Evolutionary conservation across 1,140 invertebrate species (phyloP).

Genomic region (Samia ricini): DNA sequence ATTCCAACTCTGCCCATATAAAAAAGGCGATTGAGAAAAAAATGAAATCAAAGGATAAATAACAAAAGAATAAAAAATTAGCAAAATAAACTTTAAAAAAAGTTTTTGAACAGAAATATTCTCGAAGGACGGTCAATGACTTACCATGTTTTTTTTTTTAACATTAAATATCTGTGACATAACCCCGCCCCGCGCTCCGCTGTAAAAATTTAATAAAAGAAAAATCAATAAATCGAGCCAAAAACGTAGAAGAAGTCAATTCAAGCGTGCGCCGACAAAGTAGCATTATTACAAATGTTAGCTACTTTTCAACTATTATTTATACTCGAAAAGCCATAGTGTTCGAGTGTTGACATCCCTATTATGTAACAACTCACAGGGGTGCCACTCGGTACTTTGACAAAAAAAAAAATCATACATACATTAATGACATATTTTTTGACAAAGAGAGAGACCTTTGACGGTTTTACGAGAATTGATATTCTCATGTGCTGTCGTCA

Average conservation of each 20-base stretch:
- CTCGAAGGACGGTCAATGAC: background rate
- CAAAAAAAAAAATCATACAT: constrained; percentile 54
- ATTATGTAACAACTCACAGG: constrained; percentile 68
- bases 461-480: constrained; percentile 29
- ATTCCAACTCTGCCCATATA: too few species aligned
- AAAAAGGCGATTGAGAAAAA: too few species aligned
- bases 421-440: constrained; percentile 67
- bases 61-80: too few species aligned
- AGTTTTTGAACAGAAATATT: background rate
- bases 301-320: constrained; percentile 61
- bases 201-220: background rate
- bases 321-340: constrained; percentile 61
- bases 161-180: background rate
- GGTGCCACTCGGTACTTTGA: constrained; percentile 46
- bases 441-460: constrained; percentile 69
- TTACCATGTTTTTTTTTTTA: background rate
- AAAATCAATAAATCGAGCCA: constrained; percentile 47
- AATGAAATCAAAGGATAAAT: too few species aligned
- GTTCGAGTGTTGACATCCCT: constrained; percentile 69
- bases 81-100: background rate
- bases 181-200: too few species aligned
- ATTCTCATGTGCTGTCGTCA: constrained; percentile 63
- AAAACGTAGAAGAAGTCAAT: constrained; percentile 26
- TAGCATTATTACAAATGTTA: constrained; percentile 6
- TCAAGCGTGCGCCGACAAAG: constrained; percentile 62